Conservation (phyloP, 2,797 vertebrate species). For the Gymnodraco acuticeps region DNA sequence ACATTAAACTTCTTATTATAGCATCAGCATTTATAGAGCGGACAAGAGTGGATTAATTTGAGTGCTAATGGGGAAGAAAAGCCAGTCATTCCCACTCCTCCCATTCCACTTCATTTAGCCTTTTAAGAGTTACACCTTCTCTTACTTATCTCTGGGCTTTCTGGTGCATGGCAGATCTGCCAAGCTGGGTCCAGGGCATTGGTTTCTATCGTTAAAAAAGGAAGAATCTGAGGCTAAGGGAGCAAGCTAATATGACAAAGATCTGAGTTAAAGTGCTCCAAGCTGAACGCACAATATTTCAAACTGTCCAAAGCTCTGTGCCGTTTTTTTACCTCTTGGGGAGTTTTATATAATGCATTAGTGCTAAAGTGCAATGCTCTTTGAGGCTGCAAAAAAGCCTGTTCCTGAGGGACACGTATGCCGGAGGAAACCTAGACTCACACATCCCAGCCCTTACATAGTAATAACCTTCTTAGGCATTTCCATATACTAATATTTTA, state of each 20-base stretch:
- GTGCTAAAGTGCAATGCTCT: constrained; percentile 63
- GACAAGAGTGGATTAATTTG: constrained; percentile 74
- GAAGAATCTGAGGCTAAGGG: constrained; percentile 41
- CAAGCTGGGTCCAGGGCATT: constrained; percentile 33
- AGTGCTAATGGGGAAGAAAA: constrained; percentile 71
- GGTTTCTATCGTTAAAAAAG: constrained; percentile 46
- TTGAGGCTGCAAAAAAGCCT: constrained; percentile 27
- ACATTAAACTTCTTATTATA: constrained; percentile 80
- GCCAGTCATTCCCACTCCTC: constrained; percentile 52
- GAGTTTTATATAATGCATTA: constrained; percentile 42
- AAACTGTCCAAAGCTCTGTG: constrained; percentile 51
- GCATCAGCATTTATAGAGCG: constrained; percentile 74
- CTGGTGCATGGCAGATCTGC: constrained; percentile 37
- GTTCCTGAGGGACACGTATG: constrained; percentile 30
- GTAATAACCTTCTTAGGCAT: neutral
- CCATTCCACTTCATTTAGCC: constrained; percentile 65
- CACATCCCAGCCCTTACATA: constrained; percentile 30
- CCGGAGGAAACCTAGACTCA: constrained; percentile 18
- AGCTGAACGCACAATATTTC: constrained; percentile 43
- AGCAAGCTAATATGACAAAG: constrained; percentile 66
- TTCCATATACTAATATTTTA: constrained; percentile 25
- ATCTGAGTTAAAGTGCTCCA: constrained; percentile 60
- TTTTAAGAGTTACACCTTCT: constrained; percentile 54
- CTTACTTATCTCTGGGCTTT: constrained; percentile 54
- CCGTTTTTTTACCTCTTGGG: constrained; percentile 56